phyloP scores from a whole-genome alignment of 2,113 vertebrate genomes.

The Nyctereutes procyonoides region DNA sequence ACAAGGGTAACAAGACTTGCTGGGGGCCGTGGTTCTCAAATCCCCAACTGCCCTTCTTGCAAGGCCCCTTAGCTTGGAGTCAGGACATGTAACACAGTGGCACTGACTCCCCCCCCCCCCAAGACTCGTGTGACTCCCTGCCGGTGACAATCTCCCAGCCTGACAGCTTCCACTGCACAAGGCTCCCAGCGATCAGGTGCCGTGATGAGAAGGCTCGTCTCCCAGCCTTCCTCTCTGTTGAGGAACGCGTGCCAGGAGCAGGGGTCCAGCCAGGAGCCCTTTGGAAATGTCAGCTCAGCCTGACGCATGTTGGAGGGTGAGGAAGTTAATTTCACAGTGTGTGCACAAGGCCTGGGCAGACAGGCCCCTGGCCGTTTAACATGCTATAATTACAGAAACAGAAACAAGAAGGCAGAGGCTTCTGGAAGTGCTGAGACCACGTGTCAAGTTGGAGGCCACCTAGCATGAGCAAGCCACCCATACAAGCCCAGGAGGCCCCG shows the following conservation, averaged over 20 bases:
- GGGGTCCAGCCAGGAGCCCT: constrained; percentile 1
- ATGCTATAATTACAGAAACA: constrained; percentile 84
- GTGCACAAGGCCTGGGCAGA: constrained; percentile 87
- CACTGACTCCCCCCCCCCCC: rapidly evolving
- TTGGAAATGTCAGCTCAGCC: constrained; percentile 83
- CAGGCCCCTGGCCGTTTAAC: constrained; percentile 84
- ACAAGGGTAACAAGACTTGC: not conserved
- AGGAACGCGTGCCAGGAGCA: not conserved
- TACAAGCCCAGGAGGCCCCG: constrained; percentile 72
- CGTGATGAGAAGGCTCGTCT: not conserved
- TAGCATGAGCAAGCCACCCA: constrained; percentile 50
- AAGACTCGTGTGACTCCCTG: rapidly evolving
- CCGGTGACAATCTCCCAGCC: not conserved
- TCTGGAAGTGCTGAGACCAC: constrained; percentile 60
- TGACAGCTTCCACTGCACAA: not conserved
- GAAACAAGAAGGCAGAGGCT: constrained; percentile 73
- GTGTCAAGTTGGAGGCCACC: constrained; percentile 71
- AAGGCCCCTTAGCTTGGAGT: not conserved
- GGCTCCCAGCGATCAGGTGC: not conserved
- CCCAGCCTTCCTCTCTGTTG: not conserved
- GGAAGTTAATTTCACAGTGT: constrained; percentile 92
- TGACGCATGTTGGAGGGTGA: constrained; percentile 78
- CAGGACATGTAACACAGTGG: rapidly evolving
- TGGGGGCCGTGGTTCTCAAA: not conserved
- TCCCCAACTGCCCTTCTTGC: rapidly evolving